phyloP scores from a whole-genome alignment of 2,797 vertebrate species.

The Melanogrammus aeglefinus region DNA sequence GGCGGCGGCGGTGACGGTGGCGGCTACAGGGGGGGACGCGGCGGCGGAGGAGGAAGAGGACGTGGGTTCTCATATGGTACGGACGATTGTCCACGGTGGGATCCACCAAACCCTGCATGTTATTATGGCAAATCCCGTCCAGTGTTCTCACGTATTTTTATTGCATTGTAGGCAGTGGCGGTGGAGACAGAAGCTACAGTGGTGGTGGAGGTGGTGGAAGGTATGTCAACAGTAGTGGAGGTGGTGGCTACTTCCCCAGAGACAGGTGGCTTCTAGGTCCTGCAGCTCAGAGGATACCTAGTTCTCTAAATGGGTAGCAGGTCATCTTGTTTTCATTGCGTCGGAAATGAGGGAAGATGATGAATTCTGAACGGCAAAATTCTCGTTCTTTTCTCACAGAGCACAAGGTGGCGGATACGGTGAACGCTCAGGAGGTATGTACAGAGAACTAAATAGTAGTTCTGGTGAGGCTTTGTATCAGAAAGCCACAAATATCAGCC shows the following conservation, averaged over 20 bases:
- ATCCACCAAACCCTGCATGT: neutral
- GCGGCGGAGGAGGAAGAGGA: conserved; percentile 30
- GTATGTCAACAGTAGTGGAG: conserved; percentile 36
- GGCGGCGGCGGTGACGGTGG: conserved; percentile 76
- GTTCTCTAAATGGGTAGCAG: neutral
- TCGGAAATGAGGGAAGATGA: neutral
- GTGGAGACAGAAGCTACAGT: conserved; percentile 36
- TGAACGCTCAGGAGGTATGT: conserved; percentile 40
- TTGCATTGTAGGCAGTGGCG: conserved; percentile 30
- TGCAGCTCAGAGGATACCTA: neutral
- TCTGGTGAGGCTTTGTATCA: conserved; percentile 36
- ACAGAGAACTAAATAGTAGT: conserved; percentile 34
- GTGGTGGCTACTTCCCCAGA: conserved; percentile 35
- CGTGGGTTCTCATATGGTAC: conserved; percentile 36
- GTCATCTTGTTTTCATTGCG: neutral
- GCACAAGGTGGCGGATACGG: conserved; percentile 39
- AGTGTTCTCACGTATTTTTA: neutral
- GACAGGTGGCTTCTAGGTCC: conserved; percentile 29
- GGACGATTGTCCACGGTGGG: neutral
- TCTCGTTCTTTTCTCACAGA: conserved; percentile 23
- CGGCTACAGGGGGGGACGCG: conserved; percentile 40
- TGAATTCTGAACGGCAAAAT: neutral
- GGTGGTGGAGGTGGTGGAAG: conserved; percentile 16
- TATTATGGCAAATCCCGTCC: neutral
- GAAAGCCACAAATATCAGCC: conserved; percentile 12